Base-by-base conservation (phyloP, 2,888 invertebrate species). In the Diplazon laetatorius region DNA sequence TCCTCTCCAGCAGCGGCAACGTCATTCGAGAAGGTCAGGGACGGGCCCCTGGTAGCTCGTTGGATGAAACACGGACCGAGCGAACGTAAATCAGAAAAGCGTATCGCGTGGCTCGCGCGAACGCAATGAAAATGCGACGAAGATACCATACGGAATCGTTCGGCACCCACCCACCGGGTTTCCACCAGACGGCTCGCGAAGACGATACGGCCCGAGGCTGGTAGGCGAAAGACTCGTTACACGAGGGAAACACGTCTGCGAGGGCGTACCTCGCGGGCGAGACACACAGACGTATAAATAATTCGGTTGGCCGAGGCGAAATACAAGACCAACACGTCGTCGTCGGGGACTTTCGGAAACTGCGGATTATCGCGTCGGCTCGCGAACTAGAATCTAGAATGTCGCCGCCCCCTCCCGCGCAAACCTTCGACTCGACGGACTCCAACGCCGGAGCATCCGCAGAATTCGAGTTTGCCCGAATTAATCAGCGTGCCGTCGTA, bases 401-500 rank as follows among this genome's bases (percentile, higher is more conserved):
- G 52, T 77, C 71, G 65, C 57, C 55, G 16, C 18, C 63, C 60
- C 46, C 9, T 2, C 20, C 18, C 25, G n/a, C 35, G 10, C n/a
- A 12, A 12, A 4, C 55, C 42, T 14, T n/a, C 62, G 14, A n/a
- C 22, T 57, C 65, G 44, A n/a, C 79, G 48, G 37, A 57, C 46
- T 69, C 78, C n/a, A n/a, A n/a, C n/a, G n/a, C n/a, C n/a, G n/a
- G 70, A 48, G 77, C 72, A 81, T 76, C 76, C 78, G 52, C 75
- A 81, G 75, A 79, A 79, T 79, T 68, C 68, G n/a, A 79, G 78
- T 62, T 69, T 75, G n/a, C 79, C 74, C 73, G 78, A 82, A 82
- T 82, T 82, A 82, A 82, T 82, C 82, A 82, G 81, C 78, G 66
- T 72, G 70, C 76, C 81, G 77, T 81, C 80, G 79, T 82, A 82